phyloP scores from a whole-genome alignment of 2,113 vertebrate species.

The rat (Rattus norvegicus) region DNA sequence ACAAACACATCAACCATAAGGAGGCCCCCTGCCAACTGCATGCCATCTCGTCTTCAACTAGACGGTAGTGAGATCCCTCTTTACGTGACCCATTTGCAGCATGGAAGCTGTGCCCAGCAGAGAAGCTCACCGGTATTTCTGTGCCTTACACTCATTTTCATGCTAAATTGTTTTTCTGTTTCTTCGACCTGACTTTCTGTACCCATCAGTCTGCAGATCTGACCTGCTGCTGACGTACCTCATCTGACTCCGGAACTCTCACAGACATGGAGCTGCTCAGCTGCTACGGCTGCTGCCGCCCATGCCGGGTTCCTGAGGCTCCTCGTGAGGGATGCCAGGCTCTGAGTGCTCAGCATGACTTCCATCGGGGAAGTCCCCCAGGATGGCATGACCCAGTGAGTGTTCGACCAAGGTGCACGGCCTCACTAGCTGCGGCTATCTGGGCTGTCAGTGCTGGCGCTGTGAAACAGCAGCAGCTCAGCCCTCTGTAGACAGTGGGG shows the following conservation, averaged over 20 bases:
- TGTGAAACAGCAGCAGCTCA: too few relatives aligned
- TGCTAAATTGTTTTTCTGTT: not conserved
- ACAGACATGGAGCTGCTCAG: not conserved
- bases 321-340: not conserved
- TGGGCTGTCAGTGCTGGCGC: not conserved
- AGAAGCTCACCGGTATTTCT: not conserved
- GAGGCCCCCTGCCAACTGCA: not conserved
- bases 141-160: not conserved
- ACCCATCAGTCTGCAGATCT: not conserved
- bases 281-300: not conserved
- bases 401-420: not conserved
- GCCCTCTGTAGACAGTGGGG: not conserved
- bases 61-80: not conserved
- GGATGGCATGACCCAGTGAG: not conserved
- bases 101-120: not conserved
- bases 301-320: not conserved
- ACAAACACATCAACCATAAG: not conserved
- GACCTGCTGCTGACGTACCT: not conserved
- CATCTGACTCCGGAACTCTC: not conserved
- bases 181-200: not conserved
- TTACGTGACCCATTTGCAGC: not conserved
- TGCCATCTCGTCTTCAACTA: not conserved
- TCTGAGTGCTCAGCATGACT: not conserved
- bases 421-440: not conserved
- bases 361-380: not conserved